A percentile compares a stretch with the other conserved stretches of the same genome.
phyloP scores from a whole-genome alignment of 2,113 vertebrate genomes.

The Seriola rivoliana region DNA sequence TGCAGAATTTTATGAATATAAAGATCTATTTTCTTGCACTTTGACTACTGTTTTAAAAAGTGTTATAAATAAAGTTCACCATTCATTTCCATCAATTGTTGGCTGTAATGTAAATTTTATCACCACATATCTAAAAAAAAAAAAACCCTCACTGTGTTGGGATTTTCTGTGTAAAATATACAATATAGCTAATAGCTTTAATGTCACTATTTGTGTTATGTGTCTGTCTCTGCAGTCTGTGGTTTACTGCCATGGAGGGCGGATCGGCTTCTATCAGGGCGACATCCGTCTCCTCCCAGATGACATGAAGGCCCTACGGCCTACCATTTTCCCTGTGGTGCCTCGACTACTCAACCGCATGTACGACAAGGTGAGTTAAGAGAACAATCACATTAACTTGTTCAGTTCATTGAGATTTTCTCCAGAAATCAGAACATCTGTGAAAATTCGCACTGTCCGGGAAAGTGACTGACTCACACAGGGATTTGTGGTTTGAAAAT shows the following conservation, averaged over 20 bases:
- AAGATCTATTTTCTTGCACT: no score
- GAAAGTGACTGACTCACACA: not conserved
- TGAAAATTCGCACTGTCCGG: not conserved
- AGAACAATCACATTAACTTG: not conserved
- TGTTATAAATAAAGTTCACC: no score
- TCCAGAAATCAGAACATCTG: not conserved
- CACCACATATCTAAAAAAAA: not conserved
- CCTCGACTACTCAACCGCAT: conserved; percentile 97
- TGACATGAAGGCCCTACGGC: conserved; percentile 94
- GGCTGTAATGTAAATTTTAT: not conserved
- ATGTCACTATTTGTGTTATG: conserved; percentile 49
- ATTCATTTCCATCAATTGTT: not conserved
- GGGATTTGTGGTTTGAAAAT: not conserved
- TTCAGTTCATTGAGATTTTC: not conserved
- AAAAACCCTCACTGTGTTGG: not conserved
- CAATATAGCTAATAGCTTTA: not conserved
- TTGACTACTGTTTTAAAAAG: no score
- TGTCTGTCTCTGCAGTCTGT: conserved; percentile 87
- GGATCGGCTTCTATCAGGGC: conserved; percentile 97
- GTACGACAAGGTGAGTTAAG: conserved; percentile 93
- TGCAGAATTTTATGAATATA: no score
- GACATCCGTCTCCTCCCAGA: conserved; percentile 96
- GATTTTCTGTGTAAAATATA: not conserved
- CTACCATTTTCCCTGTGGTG: conserved; percentile 97
- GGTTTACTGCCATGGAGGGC: conserved; percentile 95